phyloP scores from a whole-genome alignment of 1,140 invertebrate species.

The Hyposmocoma kahamanoa region DNA sequence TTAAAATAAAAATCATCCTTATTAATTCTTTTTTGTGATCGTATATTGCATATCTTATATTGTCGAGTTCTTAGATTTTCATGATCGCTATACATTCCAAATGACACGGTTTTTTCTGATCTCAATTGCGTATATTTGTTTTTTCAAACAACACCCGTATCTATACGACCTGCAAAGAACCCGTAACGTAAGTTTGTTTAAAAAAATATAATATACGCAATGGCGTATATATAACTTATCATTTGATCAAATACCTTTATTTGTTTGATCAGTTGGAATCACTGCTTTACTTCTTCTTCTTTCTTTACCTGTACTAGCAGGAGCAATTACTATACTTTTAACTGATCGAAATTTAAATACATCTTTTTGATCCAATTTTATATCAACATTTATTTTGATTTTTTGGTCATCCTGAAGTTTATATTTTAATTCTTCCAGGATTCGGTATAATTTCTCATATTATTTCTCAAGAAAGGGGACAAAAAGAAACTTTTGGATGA shows the following conservation, averaged over 20 bases:
- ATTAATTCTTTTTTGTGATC: too few relatives aligned
- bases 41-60: too few relatives aligned
- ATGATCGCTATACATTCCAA: too few relatives aligned
- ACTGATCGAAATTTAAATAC: constrained; percentile 82
- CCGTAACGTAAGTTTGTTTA: too few relatives aligned
- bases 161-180: too few relatives aligned
- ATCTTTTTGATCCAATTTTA: constrained; percentile 81
- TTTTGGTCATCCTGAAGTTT: constrained; percentile 86
- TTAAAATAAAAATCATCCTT: too few relatives aligned
- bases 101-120: too few relatives aligned
- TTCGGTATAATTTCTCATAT: constrained; percentile 80
- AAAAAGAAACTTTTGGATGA: too few relatives aligned
- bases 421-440: constrained; percentile 81
- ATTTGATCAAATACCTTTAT: constrained; percentile 75
- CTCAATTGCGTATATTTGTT: too few relatives aligned
- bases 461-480: constrained; percentile 70
- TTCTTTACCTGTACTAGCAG: constrained; percentile 81
- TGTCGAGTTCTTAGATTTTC: too few relatives aligned
- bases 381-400: constrained; percentile 89
- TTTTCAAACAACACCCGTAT: too few relatives aligned
- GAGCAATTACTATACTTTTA: constrained; percentile 82
- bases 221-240: constrained; percentile 58
- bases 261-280: constrained; percentile 79
- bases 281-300: constrained; percentile 79
- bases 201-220: too few relatives aligned